Percentiles rank a stretch among this genome's conserved stretches.
These are phyloP conservation scores for Drosophila ficusphila DNA, from an alignment of 1,140 invertebrate species.

Conservation along the genomic window DNA sequence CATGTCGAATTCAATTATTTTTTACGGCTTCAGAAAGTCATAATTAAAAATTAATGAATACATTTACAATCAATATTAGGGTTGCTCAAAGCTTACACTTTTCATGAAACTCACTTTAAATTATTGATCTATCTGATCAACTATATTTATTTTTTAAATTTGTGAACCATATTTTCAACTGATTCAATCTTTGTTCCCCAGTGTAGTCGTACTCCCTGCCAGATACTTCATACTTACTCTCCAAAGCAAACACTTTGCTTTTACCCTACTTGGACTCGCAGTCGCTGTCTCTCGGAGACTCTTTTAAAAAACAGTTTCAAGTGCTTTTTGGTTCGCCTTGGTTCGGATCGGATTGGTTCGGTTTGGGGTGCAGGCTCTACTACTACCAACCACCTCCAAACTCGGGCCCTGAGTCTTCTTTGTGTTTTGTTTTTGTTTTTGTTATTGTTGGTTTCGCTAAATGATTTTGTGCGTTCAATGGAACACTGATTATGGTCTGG, in stretches of 20 bases:
- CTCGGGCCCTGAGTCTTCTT: slow-evolving; percentile 40
- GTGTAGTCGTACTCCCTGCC: slow-evolving; percentile 21
- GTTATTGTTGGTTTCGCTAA: slow-evolving; percentile 82
- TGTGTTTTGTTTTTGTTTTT: slow-evolving; percentile 60
- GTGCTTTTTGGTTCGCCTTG: slow-evolving; percentile 51
- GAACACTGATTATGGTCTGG: slow-evolving; percentile 83
- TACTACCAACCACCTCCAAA: slow-evolving; percentile 40
- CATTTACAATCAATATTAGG: too few species aligned
- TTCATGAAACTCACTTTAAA: too few species aligned
- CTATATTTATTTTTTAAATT: too few species aligned
- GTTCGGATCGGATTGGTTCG: slow-evolving; percentile 42
- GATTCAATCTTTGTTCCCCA: background rate
- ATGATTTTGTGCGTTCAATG: slow-evolving; percentile 84
- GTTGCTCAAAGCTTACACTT: too few species aligned
- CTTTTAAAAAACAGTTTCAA: slow-evolving; percentile 77
- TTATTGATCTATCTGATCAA: too few species aligned
- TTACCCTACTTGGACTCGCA: slow-evolving; percentile 67
- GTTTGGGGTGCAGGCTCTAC: slow-evolving; percentile 62
- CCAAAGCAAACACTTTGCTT: slow-evolving; percentile 72
- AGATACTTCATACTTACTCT: slow-evolving; percentile 42
- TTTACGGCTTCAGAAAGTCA: too few species aligned
- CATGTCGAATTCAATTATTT: too few species aligned
- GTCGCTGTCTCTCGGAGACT: slow-evolving; percentile 26
- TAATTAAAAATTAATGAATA: too few species aligned
- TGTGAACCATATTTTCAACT: background rate